Conservation (phyloP, 2,888 invertebrate genomes). For the Formica aserva region DNA sequence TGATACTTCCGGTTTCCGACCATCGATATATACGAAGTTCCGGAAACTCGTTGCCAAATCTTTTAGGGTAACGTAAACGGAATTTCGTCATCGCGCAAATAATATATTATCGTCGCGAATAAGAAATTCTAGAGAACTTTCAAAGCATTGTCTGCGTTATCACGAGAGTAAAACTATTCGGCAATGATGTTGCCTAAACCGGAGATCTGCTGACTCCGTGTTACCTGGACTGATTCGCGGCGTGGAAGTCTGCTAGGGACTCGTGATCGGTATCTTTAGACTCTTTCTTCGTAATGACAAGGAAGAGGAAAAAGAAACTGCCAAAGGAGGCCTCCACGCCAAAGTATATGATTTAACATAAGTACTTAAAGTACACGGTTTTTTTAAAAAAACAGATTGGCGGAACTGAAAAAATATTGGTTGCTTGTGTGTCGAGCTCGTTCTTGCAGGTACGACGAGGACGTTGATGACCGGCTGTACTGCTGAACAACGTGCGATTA, state of each 20-base stretch:
- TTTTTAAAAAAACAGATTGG: conserved; percentile 30
- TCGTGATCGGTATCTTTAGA: conserved; percentile 67
- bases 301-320: conserved; percentile 62
- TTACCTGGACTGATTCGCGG: conserved; percentile 84
- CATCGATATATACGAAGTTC: conserved; percentile 69
- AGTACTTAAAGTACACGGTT: conserved; percentile 65
- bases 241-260: conserved; percentile 78
- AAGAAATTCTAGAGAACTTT: background rate
- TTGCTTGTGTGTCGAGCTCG: conserved; percentile 82
- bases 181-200: conserved; percentile 68
- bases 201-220: conserved; percentile 85
- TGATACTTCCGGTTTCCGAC: conserved; percentile 80
- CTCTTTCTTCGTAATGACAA: conserved; percentile 43
- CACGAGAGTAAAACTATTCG: conserved; percentile 20
- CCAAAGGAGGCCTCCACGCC: conserved; percentile 79
- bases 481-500: conserved; percentile 77
- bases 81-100: conserved; percentile 60
- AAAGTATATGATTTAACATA: conserved; percentile 77
- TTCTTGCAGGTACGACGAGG: conserved; percentile 82
- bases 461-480: conserved; percentile 80
- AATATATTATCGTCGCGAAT: background rate
- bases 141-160: background rate
- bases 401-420: conserved; percentile 83
- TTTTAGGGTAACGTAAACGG: conserved; percentile 45
- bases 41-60: conserved; percentile 47